phyloP scores from a whole-genome alignment of 1,140 invertebrate species.

The Chelonus insularis region DNA sequence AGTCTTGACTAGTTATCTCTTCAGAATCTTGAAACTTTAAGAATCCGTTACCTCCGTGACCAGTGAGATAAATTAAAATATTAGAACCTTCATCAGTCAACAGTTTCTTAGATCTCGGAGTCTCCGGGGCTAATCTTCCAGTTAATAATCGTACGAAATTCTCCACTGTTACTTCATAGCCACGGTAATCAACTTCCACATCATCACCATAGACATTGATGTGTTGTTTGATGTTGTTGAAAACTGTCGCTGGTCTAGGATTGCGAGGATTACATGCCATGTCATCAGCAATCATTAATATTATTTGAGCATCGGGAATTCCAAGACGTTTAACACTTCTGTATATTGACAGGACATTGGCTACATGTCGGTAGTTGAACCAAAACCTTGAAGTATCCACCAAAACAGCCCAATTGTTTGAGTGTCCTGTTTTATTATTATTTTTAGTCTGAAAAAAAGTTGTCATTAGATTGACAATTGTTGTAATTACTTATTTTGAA shows the following conservation, averaged over 20 bases:
- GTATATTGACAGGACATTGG: conserved; percentile 98
- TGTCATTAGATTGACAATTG: too few relatives aligned
- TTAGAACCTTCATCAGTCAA: conserved; percentile 97
- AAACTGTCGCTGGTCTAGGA: conserved; percentile 96
- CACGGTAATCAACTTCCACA: conserved; percentile 98
- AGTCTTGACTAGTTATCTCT: conserved; percentile 98
- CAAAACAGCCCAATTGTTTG: conserved; percentile 99
- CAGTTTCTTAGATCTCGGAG: conserved; percentile 92
- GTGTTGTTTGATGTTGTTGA: conserved; percentile 96
- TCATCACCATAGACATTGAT: conserved; percentile 99
- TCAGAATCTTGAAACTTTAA: conserved; percentile 99
- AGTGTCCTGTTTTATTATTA: conserved; percentile 68
- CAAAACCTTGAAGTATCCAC: conserved; percentile 98
- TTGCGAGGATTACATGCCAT: conserved; percentile 99
- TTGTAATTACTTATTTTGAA: too few relatives aligned
- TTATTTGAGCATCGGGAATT: conserved; percentile 96
- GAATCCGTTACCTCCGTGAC: conserved; percentile 98
- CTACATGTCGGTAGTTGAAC: conserved; percentile 99
- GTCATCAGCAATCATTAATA: conserved; percentile 98
- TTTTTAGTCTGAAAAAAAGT: too few relatives aligned
- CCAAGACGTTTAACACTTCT: conserved; percentile 95
- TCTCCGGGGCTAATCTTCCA: conserved; percentile 85
- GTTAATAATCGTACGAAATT: conserved; percentile 97
- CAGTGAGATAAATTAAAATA: conserved; percentile 94
- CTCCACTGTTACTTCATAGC: conserved; percentile 98